Base-by-base conservation (phyloP, 2,888 invertebrate genomes). In the Tenthredo amoena region DNA sequence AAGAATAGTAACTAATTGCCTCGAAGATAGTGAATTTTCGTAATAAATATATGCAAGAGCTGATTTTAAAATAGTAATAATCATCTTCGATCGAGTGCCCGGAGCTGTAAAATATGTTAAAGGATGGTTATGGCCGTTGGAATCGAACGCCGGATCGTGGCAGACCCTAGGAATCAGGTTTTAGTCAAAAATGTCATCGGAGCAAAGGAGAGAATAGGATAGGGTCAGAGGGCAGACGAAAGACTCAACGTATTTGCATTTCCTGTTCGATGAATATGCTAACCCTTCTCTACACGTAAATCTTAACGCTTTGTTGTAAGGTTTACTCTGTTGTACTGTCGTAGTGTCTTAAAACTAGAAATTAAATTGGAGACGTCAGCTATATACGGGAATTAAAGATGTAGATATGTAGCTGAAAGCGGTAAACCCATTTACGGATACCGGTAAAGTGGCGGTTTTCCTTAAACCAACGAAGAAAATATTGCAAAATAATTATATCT, bases 201-300 rank as follows among this genome's bases (percentile, higher is more conserved):
- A 83, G 21, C 4, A 37, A 86, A 72, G 47, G 65, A 72, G 82
- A 84, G 85, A 85, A 77, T 62, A 86, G 71, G 79, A 86, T 87
- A 87, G 89, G 90, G 89, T 91, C 91, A 90, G 87, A 87, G 84
- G 62, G 84, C 87, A 86, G 86, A 72, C 85, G 85, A 87, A 87
- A 87, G 88, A 86, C 85, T 87, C 85, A 87, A 68, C 87, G 89
- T 88, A 91, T 91, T 91, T 91, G 89, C 91, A 91, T 91, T 91
- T 91, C 91, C 89, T 88, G 91, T 90, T 89, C 88, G 88, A 89
- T 89, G 89, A 90, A 91, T 90, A 90, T 82, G 50, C 55, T 72
- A 31, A 82, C 82, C 62, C 31, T 68, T 21, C 40, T 21, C 47
- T 43, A 10, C 74, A n/a, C 21, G 74, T 43, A 7, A 21, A 26